These are phyloP conservation scores for Bryconaethiops microstoma DNA, from an alignment of 2,797 vertebrate genomes.

Conservation along the genomic window DNA sequence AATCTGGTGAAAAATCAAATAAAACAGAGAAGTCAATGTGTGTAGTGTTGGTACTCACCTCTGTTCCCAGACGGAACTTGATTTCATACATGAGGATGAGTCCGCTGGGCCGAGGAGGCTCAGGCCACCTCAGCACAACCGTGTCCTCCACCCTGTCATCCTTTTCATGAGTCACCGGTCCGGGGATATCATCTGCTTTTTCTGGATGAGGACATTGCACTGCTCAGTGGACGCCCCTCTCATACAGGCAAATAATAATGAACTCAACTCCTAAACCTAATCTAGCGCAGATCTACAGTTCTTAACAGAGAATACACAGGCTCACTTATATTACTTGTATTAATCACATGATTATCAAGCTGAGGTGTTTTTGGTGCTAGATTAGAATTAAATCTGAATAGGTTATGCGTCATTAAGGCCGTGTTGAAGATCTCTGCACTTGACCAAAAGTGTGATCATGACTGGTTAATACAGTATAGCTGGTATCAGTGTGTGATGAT, in stretches of 20 bases:
- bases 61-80: slow-evolving; percentile 85
- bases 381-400: not conserved
- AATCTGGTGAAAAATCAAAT: not conserved
- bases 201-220: slow-evolving; percentile 72
- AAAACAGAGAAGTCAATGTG: not conserved
- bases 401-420: not conserved
- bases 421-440: not conserved
- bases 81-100: slow-evolving; percentile 97
- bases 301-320: too few relatives aligned
- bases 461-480: not conserved
- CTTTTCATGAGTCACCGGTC: slow-evolving; percentile 81
- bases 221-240: slow-evolving; percentile 20
- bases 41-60: slow-evolving; percentile 80
- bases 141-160: slow-evolving; percentile 86
- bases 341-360: not conserved
- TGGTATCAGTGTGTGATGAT: not conserved
- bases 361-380: not conserved
- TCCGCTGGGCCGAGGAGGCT: slow-evolving; percentile 90
- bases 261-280: too few relatives aligned
- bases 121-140: slow-evolving; percentile 88
- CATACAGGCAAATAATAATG: slow-evolving; percentile 7
- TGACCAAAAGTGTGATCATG: not conserved
- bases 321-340: too few relatives aligned
- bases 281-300: too few relatives aligned
- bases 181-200: slow-evolving; percentile 94